Evolutionary conservation across 1,140 invertebrate genomes (phyloP), one percentile per base, ranked within the genome.

Genomic region (Leptopilina boulardi): DNA sequence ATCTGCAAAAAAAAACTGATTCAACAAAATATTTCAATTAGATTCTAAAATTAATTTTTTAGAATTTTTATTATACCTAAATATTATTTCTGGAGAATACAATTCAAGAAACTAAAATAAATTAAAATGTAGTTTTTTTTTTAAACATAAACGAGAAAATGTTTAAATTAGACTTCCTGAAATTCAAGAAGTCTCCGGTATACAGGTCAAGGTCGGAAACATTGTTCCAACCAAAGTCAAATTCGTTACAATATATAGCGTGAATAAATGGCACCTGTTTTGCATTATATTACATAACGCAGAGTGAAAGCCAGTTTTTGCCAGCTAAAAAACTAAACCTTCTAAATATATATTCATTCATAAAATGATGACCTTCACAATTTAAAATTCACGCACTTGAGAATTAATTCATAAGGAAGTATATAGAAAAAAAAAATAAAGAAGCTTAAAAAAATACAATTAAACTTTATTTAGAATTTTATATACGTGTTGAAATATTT

Each of bases 111-210:
- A n/a, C n/a, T n/a, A n/a, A n/a, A n/a, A n/a, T n/a, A 42, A 42
- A 42, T 42, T 10, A 13, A 42, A 42, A 9, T 38, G 34, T 38
- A 9, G n/a, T n/a, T n/a, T n/a, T 38, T 23, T 10, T 56, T 19
- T 9, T 3, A 56, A 21, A 56, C 21, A 23, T 23, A 23, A 18
- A 54, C n/a, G n/a, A 18, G 19, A 18, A 18, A 54, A 18, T 18
- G 54, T 56, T 56, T 23, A 1, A 23, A 56, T 56, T 56, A 23
- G 19, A 56, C 54, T 56, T 56, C 54, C 54, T 56, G 54, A 56
- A 56, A 56, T 56, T 56, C n/a, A 18, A 54, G 51, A 54, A 18
- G n/a, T 18, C 3, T 18, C 19, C 15, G 51, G 18, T 18, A 54
- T 54, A 8, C 18, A 8, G 51, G 51, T 54, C 51, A 54, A 54